A percentile compares a stretch with the other conserved stretches of the same genome.
Conservation (phyloP, 2,888 invertebrate species). For the Trissonchulus latispiculum region DNA sequence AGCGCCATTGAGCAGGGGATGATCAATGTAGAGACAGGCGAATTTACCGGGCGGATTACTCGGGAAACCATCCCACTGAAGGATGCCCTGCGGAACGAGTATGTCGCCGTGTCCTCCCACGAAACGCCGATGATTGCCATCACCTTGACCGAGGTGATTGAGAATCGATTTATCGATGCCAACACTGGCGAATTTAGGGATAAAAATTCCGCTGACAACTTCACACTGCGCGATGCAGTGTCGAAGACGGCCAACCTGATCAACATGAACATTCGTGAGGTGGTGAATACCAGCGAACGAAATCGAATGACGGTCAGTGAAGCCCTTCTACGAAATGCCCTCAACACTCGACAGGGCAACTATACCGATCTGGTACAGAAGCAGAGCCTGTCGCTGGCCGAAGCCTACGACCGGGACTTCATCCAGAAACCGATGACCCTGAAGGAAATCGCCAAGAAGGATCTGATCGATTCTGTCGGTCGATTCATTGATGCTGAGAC, state of each 20-base stretch:
- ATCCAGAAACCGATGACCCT: constrained; percentile 83
- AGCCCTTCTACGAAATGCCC: constrained; percentile 71
- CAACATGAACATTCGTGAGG: constrained; percentile 66
- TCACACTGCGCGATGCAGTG: constrained; percentile 69
- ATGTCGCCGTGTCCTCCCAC: constrained; percentile 32
- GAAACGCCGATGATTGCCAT: constrained; percentile 46
- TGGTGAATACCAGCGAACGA: constrained; percentile 69
- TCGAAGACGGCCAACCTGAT: constrained; percentile 59
- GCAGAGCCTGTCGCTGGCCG: constrained; percentile 61
- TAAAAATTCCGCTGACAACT: constrained; percentile 70
- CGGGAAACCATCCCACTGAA: constrained; percentile 45
- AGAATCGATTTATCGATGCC: constrained; percentile 69
- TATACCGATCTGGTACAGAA: constrained; percentile 64
- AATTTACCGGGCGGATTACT: constrained; percentile 45
- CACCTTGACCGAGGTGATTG: constrained; percentile 72
- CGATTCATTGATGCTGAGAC: constrained; percentile 71
- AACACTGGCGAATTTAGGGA: constrained; percentile 70
- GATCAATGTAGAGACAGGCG: constrained; percentile 47
- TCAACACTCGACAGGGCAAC: constrained; percentile 57
- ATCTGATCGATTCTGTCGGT: constrained; percentile 64
- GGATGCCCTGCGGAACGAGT: constrained; percentile 46
- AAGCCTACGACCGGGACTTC: constrained; percentile 68
- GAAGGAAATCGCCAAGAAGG: constrained; percentile 68
- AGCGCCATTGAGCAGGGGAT: constrained; percentile 45
- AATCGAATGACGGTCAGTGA: constrained; percentile 68